A percentile compares a stretch with the other conserved stretches of the same genome.
phyloP scores from a whole-genome alignment of 2,113 vertebrate species.

The cattle (Bos taurus) region ARS-UCD2.0 NC_037328.1:29721501-29722000 shows the following conservation, averaged over 20 bases:
- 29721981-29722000: slow-evolving; percentile 56
- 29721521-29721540: neutral
- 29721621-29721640: neutral
- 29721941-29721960: slow-evolving; percentile 41
- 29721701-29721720: neutral
- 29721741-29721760: neutral
- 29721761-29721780: neutral
- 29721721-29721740: neutral
- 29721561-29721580: neutral
- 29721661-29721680: neutral
- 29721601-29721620: neutral
- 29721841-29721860: neutral
- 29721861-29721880: neutral
- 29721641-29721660: neutral
- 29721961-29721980: slow-evolving; percentile 57
- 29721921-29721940: slow-evolving; percentile 32
- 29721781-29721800: neutral
- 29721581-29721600: neutral
- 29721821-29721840: neutral
- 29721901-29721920: slow-evolving; percentile 38
- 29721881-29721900: slow-evolving; percentile 18
- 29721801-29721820: neutral
- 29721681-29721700: neutral
- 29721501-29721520: neutral
- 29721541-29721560: neutral